A percentile compares a stretch with the other conserved stretches of the same genome.
phyloP scores from a whole-genome alignment of 2,113 vertebrate genomes.

The Mormyrus iriodes region DNA sequence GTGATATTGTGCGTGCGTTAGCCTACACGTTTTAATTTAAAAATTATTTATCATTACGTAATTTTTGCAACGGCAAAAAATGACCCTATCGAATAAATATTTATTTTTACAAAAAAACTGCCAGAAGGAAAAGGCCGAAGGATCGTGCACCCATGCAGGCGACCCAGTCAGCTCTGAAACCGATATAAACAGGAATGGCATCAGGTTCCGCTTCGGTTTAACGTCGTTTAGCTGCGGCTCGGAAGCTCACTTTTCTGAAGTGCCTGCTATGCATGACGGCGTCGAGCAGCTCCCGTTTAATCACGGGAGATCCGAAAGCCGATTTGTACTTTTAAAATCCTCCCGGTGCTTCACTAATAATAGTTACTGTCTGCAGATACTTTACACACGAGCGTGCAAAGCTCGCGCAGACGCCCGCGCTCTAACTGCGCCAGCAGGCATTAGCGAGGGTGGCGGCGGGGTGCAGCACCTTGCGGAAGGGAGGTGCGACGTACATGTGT shows the following conservation, averaged over 20 bases:
- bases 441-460: slow-evolving; percentile 17
- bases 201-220: background rate
- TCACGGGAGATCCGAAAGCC: background rate
- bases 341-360: background rate
- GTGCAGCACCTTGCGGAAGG: slow-evolving; percentile 42
- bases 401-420: slow-evolving; percentile 41
- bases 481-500: slow-evolving; percentile 54
- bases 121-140: background rate
- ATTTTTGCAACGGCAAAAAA: background rate
- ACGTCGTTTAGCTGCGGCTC: background rate
- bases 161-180: background rate
- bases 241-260: background rate
- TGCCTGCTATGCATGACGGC: background rate
- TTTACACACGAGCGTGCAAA: slow-evolving; percentile 54
- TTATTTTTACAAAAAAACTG: background rate
- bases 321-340: background rate
- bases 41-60: background rate
- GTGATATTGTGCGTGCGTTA: background rate
- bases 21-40: background rate
- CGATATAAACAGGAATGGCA: background rate
- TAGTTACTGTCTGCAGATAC: background rate
- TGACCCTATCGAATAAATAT: background rate
- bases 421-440: slow-evolving; percentile 35
- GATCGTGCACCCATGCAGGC: background rate
- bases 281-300: background rate